phyloP scores from a whole-genome alignment of 2,888 invertebrate genomes.

The Drosophila pseudotalamancana region DNA sequence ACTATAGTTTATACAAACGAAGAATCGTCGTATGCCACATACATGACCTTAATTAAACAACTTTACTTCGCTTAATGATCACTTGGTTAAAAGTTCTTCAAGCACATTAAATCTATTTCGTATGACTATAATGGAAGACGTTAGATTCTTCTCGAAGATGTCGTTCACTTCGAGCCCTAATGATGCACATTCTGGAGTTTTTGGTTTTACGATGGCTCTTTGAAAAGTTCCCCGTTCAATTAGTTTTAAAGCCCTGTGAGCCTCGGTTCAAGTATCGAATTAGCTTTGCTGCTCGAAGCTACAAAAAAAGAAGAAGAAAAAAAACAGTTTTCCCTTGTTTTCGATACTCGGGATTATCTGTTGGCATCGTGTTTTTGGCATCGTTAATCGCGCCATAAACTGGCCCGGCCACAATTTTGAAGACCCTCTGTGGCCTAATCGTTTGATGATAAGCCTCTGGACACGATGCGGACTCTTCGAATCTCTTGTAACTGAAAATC shows the following conservation, averaged over 20 bases:
- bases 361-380: conserved; percentile 58
- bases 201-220: neutral
- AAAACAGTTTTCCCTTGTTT: neutral
- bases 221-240: neutral
- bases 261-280: conserved; percentile 7
- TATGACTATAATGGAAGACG: neutral
- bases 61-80: neutral
- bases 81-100: neutral
- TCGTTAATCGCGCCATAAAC: conserved; percentile 68
- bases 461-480: conserved; percentile 20
- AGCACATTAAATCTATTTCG: neutral
- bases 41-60: neutral
- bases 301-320: neutral
- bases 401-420: conserved; percentile 34
- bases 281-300: neutral
- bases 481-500: conserved; percentile 56
- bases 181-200: neutral
- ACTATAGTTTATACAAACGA: neutral
- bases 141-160: neutral
- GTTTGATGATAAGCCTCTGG: conserved; percentile 49
- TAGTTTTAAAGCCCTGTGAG: neutral
- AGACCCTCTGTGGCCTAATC: conserved; percentile 50
- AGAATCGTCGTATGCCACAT: neutral
- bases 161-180: neutral
- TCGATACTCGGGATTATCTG: conserved; percentile 27